Evolutionary conservation across 1,140 invertebrate species (phyloP).

Genomic region (Hyles vespertilio): DNA sequence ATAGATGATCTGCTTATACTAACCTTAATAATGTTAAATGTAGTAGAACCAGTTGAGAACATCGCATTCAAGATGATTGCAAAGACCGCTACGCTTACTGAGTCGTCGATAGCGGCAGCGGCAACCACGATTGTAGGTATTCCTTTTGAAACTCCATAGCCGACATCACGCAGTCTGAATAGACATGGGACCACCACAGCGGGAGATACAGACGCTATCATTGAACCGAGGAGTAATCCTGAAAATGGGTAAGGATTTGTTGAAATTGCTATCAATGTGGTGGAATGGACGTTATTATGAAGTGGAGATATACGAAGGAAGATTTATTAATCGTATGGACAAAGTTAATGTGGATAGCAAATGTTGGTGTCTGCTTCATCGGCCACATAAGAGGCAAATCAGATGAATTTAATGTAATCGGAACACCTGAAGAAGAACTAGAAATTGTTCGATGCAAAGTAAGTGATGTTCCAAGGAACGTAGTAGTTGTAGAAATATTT

Average conservation of each 20-base stretch:
- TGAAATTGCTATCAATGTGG: too few species aligned
- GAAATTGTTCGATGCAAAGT: too few species aligned
- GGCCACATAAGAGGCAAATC: too few species aligned
- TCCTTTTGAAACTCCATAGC: constrained; percentile 94
- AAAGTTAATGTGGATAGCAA: too few species aligned
- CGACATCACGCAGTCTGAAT: constrained; percentile 87
- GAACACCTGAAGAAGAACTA: too few species aligned
- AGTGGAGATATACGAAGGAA: too few species aligned
- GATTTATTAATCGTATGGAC: too few species aligned
- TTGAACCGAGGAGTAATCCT: constrained; percentile 87
- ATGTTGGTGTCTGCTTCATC: too few species aligned
- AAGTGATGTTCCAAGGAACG: too few species aligned
- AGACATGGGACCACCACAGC: constrained; percentile 97
- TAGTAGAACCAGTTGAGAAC: constrained; percentile 84
- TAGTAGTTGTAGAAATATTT: too few species aligned
- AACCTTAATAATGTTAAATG: constrained; percentile 75
- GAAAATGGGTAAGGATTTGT: constrained; percentile 21
- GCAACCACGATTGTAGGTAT: constrained; percentile 97
- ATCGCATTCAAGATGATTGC: constrained; percentile 90
- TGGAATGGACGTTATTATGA: too few species aligned
- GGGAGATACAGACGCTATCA: constrained; percentile 95
- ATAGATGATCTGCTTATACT: constrained; percentile 3
- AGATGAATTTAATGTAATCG: too few species aligned
- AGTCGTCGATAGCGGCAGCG: constrained; percentile 90
- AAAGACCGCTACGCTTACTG: constrained; percentile 93